These are phyloP conservation scores for Stomorhina lunata DNA, from an alignment of 2,888 invertebrate species.

Conservation along the genomic window DNA sequence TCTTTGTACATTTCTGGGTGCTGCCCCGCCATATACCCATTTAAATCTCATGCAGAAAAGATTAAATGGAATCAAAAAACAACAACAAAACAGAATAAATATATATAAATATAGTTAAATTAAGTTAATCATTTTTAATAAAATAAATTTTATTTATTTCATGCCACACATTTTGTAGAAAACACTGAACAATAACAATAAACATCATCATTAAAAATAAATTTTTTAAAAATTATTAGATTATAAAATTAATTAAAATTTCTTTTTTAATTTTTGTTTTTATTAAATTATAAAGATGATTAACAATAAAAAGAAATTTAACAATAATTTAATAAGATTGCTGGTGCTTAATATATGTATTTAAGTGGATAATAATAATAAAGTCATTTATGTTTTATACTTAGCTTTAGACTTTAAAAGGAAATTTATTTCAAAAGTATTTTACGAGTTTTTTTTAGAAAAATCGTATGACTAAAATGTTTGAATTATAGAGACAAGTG, in stretches of 20 bases:
- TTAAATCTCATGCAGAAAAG: slow-evolving; percentile 3
- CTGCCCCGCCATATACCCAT: background rate
- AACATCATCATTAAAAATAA: slow-evolving; percentile 66
- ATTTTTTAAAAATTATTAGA: slow-evolving; percentile 63
- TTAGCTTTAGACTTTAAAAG: background rate
- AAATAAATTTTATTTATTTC: slow-evolving; percentile 46
- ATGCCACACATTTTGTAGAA: slow-evolving; percentile 62
- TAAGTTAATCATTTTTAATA: slow-evolving; percentile 21
- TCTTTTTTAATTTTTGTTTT: slow-evolving; percentile 32
- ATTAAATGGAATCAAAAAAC: slow-evolving; percentile 40
- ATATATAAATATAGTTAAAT: too few relatives aligned
- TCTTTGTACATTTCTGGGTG: background rate
- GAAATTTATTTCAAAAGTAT: background rate
- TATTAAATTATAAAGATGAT: background rate
- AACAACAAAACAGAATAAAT: slow-evolving; percentile 20
- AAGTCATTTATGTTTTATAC: slow-evolving; percentile 30
- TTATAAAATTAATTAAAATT: slow-evolving; percentile 59
- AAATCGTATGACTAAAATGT: background rate
- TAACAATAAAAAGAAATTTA: background rate
- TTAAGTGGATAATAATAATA: slow-evolving; percentile 17
- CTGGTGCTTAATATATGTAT: background rate
- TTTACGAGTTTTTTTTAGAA: too few relatives aligned
- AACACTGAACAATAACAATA: slow-evolving; percentile 66
- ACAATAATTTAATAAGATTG: too few relatives aligned
- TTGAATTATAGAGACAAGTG: background rate